phyloP scores from a whole-genome alignment of 2,113 vertebrate genomes.

The Pteronura brasiliensis region DNA sequence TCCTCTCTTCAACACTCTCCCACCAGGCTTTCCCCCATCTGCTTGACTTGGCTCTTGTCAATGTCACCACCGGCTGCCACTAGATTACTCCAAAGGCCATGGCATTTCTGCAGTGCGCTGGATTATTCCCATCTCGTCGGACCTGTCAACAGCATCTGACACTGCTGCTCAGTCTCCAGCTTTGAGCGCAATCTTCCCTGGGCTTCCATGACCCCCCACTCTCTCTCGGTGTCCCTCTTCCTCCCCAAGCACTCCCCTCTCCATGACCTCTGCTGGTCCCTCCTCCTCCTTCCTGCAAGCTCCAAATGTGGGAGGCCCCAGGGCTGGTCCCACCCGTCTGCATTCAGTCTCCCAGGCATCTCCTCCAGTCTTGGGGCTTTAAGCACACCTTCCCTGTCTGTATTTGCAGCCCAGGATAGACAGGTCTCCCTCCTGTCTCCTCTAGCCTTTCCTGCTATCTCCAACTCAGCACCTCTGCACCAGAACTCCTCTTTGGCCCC shows the following conservation, averaged over 20 bases:
- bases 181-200: not conserved
- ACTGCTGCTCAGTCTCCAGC: not conserved
- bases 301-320: not conserved
- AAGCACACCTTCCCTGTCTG: not conserved
- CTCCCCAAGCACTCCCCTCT: not conserved
- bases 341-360: not conserved
- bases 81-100: not conserved
- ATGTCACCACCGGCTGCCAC: not conserved
- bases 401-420: no score
- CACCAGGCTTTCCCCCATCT: no score
- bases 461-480: not conserved
- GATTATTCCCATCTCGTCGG: not conserved
- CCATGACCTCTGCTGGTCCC: not conserved
- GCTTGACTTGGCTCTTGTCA: not conserved
- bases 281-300: not conserved
- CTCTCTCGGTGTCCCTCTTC: not conserved
- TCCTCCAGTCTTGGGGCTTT: not conserved
- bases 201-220: not conserved
- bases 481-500: accelerated
- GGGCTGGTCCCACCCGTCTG: not conserved
- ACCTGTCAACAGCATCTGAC: not conserved
- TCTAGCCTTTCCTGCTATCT: not conserved
- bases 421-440: not conserved
- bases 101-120: not conserved
- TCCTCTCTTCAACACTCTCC: not conserved